Percentiles rank a stretch among this genome's conserved stretches.
Conservation (phyloP, 1,140 invertebrate genomes). For the Brachionus calyciflorus region DNA sequence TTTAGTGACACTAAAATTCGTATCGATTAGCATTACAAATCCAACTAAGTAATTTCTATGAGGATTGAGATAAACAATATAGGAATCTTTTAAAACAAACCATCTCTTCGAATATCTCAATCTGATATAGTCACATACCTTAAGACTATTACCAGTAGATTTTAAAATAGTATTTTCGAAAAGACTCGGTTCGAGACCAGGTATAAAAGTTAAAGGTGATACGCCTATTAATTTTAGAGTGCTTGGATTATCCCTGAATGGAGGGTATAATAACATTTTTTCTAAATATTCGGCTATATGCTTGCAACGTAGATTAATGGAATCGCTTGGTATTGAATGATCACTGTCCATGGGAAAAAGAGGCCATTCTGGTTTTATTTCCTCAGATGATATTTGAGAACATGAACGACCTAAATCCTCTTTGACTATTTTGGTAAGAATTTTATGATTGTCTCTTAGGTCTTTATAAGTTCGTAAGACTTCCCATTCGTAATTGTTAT, state of each 20-base stretch:
- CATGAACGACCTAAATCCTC: slow-evolving; percentile 25
- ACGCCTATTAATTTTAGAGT: not conserved
- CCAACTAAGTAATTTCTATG: not conserved
- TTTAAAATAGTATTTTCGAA: not conserved
- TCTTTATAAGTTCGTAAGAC: not conserved
- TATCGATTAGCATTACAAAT: slow-evolving; percentile 1
- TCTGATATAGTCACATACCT: not conserved
- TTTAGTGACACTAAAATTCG: not conserved
- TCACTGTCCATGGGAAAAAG: slow-evolving; percentile 35
- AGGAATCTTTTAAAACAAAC: slow-evolving; percentile 18
- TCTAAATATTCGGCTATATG: not conserved
- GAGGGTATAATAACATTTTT: not conserved
- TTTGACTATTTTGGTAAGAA: not conserved
- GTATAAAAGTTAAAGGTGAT: not conserved
- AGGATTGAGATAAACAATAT: slow-evolving; percentile 22
- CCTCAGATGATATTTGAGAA: not conserved
- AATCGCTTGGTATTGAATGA: not conserved
- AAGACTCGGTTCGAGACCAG: not conserved
- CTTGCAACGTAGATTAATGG: not conserved
- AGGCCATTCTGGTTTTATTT: slow-evolving; percentile 36
- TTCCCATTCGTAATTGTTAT: not conserved
- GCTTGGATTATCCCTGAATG: slow-evolving; percentile 12
- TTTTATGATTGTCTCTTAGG: slow-evolving; percentile 16
- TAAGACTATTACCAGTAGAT: not conserved
- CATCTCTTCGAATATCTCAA: slow-evolving; percentile 8